phyloP scores from a whole-genome alignment of 2,113 vertebrate species.

The Galeopterus variegatus region DNA sequence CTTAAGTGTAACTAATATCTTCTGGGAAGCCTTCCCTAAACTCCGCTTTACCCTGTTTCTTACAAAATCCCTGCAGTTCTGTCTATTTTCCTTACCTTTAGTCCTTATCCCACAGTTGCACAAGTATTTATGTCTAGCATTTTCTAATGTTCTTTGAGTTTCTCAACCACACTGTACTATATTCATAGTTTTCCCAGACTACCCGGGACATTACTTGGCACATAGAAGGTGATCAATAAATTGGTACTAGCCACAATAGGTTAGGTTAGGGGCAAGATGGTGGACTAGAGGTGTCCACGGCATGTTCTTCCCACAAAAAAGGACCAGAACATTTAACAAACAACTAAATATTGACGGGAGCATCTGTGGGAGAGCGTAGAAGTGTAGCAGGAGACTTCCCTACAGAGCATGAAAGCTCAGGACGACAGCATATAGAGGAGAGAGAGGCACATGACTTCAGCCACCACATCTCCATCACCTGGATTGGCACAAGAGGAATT shows the following conservation, averaged over 20 bases:
- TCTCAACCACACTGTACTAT: slow-evolving; percentile 3
- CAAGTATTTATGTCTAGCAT: background rate
- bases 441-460: no score
- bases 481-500: no score
- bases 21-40: background rate
- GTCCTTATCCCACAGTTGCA: background rate
- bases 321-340: no score
- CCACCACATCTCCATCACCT: no score
- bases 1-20: background rate
- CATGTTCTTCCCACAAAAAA: no score
- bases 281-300: no score
- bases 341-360: no score
- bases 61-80: background rate
- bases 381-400: no score
- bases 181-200: background rate
- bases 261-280: no score
- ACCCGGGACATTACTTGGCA: background rate
- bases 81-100: slow-evolving; percentile 35
- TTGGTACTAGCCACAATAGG: background rate
- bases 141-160: slow-evolving; percentile 3
- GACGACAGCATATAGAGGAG: no score
- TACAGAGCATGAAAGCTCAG: no score
- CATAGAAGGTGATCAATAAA: slow-evolving; percentile 4
- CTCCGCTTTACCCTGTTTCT: slow-evolving; percentile 11
- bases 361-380: no score